phyloP scores from a whole-genome alignment of 2,888 invertebrate genomes.

The Aporophyla lueneburgensis region DNA sequence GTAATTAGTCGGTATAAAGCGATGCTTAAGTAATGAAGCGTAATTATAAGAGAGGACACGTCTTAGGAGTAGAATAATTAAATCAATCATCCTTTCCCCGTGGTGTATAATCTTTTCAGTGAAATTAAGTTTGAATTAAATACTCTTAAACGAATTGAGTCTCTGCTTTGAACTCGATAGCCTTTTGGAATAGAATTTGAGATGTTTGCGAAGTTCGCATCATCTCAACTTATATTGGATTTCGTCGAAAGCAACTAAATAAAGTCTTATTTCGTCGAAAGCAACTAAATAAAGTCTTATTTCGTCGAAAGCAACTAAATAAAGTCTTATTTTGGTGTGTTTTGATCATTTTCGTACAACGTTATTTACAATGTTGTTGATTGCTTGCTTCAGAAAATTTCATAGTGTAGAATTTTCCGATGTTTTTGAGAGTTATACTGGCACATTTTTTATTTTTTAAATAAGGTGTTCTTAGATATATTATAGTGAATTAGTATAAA shows the following conservation, averaged over 20 bases:
- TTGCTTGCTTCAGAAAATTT: slow-evolving; percentile 1
- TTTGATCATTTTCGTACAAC: slow-evolving; percentile 55
- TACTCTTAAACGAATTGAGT: slow-evolving; percentile 81
- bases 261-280: slow-evolving; percentile 71
- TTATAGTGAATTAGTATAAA: not conserved
- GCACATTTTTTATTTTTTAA: not conserved
- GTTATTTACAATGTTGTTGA: slow-evolving; percentile 25
- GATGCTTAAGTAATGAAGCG: slow-evolving; percentile 90
- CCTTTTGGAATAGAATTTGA: slow-evolving; percentile 79
- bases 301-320: slow-evolving; percentile 68
- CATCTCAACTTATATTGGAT: slow-evolving; percentile 77
- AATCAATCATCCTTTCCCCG: slow-evolving; percentile 88
- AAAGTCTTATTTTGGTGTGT: slow-evolving; percentile 57
- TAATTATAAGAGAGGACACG: slow-evolving; percentile 90
- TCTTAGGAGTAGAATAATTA: slow-evolving; percentile 89
- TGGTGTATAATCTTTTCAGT: slow-evolving; percentile 89
- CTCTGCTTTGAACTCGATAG: slow-evolving; percentile 82
- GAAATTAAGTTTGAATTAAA: slow-evolving; percentile 88
- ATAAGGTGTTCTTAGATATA: not conserved
- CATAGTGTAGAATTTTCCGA: not conserved
- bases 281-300: slow-evolving; percentile 68
- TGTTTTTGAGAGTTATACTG: not conserved
- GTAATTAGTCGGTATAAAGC: slow-evolving; percentile 90
- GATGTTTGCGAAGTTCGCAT: slow-evolving; percentile 76
- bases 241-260: slow-evolving; percentile 68